A percentile compares a stretch with the other conserved stretches of the same genome.
Evolutionary conservation across 2,888 invertebrate genomes (phyloP).

Genomic region (Zygothrica quintamaculata): DNA sequence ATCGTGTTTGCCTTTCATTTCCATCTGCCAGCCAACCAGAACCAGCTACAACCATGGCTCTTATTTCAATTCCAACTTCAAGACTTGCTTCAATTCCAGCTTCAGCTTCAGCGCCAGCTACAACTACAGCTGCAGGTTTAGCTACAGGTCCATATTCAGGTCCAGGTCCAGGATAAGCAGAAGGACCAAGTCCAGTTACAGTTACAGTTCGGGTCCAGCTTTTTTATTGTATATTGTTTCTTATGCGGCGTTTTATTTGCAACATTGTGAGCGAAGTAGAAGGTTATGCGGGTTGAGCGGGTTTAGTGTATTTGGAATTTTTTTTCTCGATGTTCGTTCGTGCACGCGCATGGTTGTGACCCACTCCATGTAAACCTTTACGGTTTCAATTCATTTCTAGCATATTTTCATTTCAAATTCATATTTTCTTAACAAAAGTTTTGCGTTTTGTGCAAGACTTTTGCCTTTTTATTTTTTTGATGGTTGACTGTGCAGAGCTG

Average conservation of each 20-base stretch:
- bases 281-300: background rate
- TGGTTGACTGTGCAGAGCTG: constrained; percentile 9
- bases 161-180: constrained; percentile 3
- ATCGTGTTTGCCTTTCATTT: constrained; percentile 80
- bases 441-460: constrained; percentile 64
- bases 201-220: constrained; percentile 19
- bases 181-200: background rate
- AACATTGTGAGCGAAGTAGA: constrained; percentile 58
- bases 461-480: constrained; percentile 42
- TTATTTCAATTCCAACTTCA: constrained; percentile 11
- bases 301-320: constrained; percentile 52
- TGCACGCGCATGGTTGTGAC: constrained; percentile 70
- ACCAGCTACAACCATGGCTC: constrained; percentile 27
- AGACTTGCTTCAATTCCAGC: constrained; percentile 27
- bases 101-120: constrained; percentile 20
- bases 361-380: constrained; percentile 65
- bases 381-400: constrained; percentile 78
- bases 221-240: constrained; percentile 77
- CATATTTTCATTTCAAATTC: constrained; percentile 79
- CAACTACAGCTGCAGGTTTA: background rate
- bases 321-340: constrained; percentile 65
- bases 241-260: constrained; percentile 76
- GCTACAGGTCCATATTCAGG: constrained; percentile 1
- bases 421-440: constrained; percentile 80
- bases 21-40: constrained; percentile 65